Evolutionary conservation across 1,140 invertebrate genomes (phyloP).

Genomic region (Yoshiicerus persimilis): DNA sequence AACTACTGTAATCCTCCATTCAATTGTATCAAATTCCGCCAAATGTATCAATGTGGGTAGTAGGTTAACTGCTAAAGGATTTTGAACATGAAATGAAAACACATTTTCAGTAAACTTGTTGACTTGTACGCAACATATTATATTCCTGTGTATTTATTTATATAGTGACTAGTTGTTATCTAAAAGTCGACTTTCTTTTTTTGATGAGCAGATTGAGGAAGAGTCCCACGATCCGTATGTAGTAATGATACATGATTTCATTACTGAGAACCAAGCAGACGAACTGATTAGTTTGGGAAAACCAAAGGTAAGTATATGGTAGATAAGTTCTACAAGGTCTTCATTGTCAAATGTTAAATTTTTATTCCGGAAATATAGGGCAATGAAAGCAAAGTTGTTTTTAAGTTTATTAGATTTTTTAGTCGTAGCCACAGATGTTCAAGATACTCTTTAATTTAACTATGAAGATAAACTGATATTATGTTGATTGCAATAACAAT

Average conservation of each 20-base stretch:
- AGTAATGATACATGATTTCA: conserved; percentile 59
- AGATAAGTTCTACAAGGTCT: background rate
- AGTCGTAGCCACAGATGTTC: background rate
- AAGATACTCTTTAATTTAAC: background rate
- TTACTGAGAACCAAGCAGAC: conserved; percentile 57
- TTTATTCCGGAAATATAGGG: background rate
- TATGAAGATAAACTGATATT: background rate
- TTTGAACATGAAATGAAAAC: no score
- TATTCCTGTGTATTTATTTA: no score
- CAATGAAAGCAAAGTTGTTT: background rate
- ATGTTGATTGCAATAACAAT: background rate
- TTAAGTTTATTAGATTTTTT: background rate
- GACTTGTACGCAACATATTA: no score
- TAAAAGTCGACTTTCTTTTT: conserved; percentile 1
- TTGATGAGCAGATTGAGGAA: conserved; percentile 56
- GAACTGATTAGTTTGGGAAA: conserved; percentile 57
- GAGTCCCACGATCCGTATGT: conserved; percentile 58
- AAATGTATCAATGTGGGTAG: no score
- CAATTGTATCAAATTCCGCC: no score
- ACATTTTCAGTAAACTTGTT: no score
- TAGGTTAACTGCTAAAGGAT: no score
- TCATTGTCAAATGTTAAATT: background rate
- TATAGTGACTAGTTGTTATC: background rate
- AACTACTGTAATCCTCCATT: no score
- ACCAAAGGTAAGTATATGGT: conserved; percentile 55